phyloP scores from a whole-genome alignment of 2,797 vertebrate species.

The Platalea minor region DNA sequence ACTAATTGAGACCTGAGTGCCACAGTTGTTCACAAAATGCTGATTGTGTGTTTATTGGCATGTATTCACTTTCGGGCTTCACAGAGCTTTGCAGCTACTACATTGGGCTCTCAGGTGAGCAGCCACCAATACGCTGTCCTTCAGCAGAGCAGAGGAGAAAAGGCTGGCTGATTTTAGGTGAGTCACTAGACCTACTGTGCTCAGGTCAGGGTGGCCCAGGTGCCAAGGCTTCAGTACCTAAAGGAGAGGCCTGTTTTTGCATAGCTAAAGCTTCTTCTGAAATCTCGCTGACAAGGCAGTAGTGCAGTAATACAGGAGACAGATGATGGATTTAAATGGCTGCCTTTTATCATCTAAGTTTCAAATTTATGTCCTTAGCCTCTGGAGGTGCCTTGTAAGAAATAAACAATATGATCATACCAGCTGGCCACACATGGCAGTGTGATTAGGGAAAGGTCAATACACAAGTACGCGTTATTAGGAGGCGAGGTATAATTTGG shows the following conservation, averaged over 20 bases:
- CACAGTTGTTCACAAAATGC: background rate
- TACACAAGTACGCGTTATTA: background rate
- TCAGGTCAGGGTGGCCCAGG: background rate
- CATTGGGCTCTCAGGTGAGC: background rate
- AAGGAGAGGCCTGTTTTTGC: background rate
- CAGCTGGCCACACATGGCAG: background rate
- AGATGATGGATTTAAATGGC: background rate
- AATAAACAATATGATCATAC: background rate
- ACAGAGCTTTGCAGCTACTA: background rate
- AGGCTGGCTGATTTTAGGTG: background rate
- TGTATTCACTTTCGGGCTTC: background rate
- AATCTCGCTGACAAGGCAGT: background rate
- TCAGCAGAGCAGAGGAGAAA: background rate
- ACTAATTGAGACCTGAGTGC: background rate
- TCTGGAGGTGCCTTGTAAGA: background rate
- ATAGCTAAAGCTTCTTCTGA: background rate
- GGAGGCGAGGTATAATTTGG: background rate
- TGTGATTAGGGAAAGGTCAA: background rate
- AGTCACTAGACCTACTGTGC: background rate
- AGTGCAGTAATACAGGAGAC: background rate
- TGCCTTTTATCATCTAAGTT: background rate
- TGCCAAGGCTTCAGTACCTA: background rate
- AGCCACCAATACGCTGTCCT: background rate
- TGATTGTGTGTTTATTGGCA: background rate
- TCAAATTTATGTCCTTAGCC: background rate